Evolutionary conservation across 1,140 invertebrate species (phyloP).

Genomic region (Rhyacophila brunnea): DNA sequence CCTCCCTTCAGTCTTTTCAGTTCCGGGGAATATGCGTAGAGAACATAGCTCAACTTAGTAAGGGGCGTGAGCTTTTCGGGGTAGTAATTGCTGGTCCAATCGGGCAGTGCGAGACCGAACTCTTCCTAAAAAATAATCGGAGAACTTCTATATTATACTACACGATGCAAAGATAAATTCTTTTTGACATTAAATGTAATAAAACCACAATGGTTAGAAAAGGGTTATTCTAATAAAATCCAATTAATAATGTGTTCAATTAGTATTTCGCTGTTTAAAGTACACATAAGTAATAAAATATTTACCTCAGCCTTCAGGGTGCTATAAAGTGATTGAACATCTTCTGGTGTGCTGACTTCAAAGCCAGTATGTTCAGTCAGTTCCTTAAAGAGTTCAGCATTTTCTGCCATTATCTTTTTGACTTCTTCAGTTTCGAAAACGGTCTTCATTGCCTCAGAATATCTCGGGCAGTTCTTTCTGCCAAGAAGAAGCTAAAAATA

Average conservation of each 20-base stretch:
- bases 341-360: slow-evolving; percentile 57
- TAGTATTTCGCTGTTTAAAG: too few relatives aligned
- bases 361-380: slow-evolving; percentile 57
- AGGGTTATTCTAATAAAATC: too few relatives aligned
- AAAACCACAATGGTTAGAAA: too few relatives aligned
- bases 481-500: slow-evolving; percentile 56
- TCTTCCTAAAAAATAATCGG: slow-evolving; percentile 45
- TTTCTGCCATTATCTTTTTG: slow-evolving; percentile 49
- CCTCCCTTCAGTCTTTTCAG: slow-evolving; percentile 63
- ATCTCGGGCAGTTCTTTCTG: slow-evolving; percentile 58
- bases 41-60: slow-evolving; percentile 57
- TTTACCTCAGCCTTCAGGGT: slow-evolving; percentile 65
- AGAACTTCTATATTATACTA: too few relatives aligned
- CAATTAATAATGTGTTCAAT: too few relatives aligned
- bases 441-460: slow-evolving; percentile 54
- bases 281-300: too few relatives aligned
- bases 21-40: slow-evolving; percentile 61
- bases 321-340: slow-evolving; percentile 63
- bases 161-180: too few relatives aligned
- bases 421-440: slow-evolving; percentile 54
- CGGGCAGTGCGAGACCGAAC: slow-evolving; percentile 59
- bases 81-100: slow-evolving; percentile 63
- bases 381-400: slow-evolving; percentile 55
- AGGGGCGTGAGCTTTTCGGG: slow-evolving; percentile 60
- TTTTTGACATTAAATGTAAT: too few relatives aligned